A percentile compares a stretch with the other conserved stretches of the same genome.
These are phyloP conservation scores for Drosophila recens DNA, from an alignment of 2,888 invertebrate genomes.

Conservation along the genomic window DNA sequence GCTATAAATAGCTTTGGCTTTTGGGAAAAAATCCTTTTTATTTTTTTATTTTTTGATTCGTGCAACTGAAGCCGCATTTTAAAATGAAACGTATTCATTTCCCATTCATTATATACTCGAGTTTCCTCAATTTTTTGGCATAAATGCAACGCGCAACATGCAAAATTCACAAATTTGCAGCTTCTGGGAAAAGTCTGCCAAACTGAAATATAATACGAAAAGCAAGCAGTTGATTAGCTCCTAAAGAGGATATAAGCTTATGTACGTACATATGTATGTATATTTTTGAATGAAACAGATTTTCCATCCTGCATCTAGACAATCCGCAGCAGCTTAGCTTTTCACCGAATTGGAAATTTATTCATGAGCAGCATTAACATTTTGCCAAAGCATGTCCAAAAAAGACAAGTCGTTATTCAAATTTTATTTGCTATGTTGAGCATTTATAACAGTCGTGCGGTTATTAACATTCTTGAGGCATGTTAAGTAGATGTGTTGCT, in stretches of 20 bases:
- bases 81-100: neutral
- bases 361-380: constrained; percentile 20
- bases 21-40: neutral
- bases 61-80: neutral
- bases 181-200: neutral
- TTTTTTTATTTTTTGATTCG: neutral
- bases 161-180: neutral
- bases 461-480: neutral
- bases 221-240: neutral
- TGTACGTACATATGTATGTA: neutral
- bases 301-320: neutral
- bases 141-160: neutral
- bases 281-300: neutral
- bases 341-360: constrained; percentile 18
- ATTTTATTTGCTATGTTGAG: constrained; percentile 2
- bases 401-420: constrained; percentile 5
- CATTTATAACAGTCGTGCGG: neutral
- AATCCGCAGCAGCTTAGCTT: constrained; percentile 15
- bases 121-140: neutral
- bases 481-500: neutral
- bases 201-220: neutral
- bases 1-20: constrained; percentile 8
- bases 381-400: neutral
- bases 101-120: neutral
- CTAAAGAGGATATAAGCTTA: neutral